These are phyloP conservation scores for Fundulus diaphanus DNA, from an alignment of 2,797 vertebrate genomes.

Conservation along the genomic window DNA sequence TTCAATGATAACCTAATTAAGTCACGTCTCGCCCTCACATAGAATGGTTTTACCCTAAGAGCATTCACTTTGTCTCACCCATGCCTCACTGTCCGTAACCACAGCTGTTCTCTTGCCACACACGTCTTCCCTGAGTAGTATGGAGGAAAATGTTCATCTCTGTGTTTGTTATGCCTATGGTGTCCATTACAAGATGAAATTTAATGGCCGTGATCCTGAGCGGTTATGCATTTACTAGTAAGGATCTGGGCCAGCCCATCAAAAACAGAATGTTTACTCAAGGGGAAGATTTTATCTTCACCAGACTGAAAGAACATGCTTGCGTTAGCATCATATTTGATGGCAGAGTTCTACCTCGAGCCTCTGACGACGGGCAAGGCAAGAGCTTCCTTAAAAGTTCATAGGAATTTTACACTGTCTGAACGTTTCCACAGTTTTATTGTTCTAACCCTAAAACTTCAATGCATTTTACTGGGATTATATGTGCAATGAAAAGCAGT, in stretches of 20 bases:
- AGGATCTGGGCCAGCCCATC: background rate
- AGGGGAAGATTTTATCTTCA: background rate
- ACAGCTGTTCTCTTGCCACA: constrained; percentile 12
- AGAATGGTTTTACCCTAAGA: constrained; percentile 20
- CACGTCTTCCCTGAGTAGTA: constrained; percentile 21
- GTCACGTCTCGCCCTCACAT: constrained; percentile 15
- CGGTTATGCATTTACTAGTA: background rate
- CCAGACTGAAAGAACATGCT: background rate
- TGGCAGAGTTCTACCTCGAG: background rate
- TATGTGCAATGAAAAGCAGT: no score
- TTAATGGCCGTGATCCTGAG: background rate
- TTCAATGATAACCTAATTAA: constrained; percentile 6
- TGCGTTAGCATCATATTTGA: background rate
- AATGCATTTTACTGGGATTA: background rate
- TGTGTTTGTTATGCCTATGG: background rate
- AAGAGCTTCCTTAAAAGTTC: background rate
- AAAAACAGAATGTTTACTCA: background rate
- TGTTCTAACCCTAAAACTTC: background rate
- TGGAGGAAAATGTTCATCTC: background rate
- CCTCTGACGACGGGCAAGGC: background rate
- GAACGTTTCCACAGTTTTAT: background rate
- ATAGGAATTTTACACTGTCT: background rate
- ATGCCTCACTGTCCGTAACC: constrained; percentile 38
- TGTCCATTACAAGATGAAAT: background rate
- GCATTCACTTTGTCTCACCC: constrained; percentile 25